These are phyloP conservation scores for Sebastes wilsoni DNA, from an alignment of 2,797 vertebrate species.

Conservation along the genomic window DNA sequence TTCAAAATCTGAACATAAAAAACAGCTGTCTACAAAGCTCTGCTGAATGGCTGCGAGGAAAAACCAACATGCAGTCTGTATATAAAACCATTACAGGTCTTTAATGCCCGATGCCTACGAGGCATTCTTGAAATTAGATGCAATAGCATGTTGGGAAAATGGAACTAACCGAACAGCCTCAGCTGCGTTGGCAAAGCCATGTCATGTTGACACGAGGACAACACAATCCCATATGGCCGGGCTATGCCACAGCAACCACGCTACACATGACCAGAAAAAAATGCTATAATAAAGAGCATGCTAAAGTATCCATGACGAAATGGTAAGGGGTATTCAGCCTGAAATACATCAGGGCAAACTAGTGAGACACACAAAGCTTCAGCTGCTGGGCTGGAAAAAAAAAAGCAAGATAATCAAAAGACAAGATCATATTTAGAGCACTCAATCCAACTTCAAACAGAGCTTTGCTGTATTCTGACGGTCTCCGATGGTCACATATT, in stretches of 20 bases:
- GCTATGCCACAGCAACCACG: slow-evolving; percentile 10
- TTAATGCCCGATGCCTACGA: slow-evolving; percentile 56
- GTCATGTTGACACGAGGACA: slow-evolving; percentile 43
- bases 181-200: slow-evolving; percentile 31
- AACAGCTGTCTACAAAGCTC: slow-evolving; percentile 51
- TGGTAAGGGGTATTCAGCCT: not conserved
- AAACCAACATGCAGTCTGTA: slow-evolving; percentile 49
- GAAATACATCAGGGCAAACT: slow-evolving; percentile 47
- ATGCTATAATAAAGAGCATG: slow-evolving; percentile 27
- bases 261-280: slow-evolving; percentile 21
- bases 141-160: slow-evolving; percentile 48
- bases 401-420: slow-evolving; percentile 46
- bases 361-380: slow-evolving; percentile 21
- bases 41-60: slow-evolving; percentile 60
- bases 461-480: slow-evolving; percentile 34
- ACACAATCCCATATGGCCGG: slow-evolving; percentile 33
- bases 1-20: slow-evolving; percentile 50
- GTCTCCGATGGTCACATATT: slow-evolving; percentile 34
- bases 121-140: slow-evolving; percentile 65
- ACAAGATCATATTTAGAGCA: slow-evolving; percentile 39
- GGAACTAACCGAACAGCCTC: slow-evolving; percentile 32
- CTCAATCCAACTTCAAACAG: slow-evolving; percentile 49
- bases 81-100: slow-evolving; percentile 66
- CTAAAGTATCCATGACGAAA: slow-evolving; percentile 56
- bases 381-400: slow-evolving; percentile 11